Percentiles rank a stretch among this genome's conserved stretches.
Evolutionary conservation across 2,797 vertebrate species (phyloP).

Genomic region (Crocodylus rhombifer): DNA sequence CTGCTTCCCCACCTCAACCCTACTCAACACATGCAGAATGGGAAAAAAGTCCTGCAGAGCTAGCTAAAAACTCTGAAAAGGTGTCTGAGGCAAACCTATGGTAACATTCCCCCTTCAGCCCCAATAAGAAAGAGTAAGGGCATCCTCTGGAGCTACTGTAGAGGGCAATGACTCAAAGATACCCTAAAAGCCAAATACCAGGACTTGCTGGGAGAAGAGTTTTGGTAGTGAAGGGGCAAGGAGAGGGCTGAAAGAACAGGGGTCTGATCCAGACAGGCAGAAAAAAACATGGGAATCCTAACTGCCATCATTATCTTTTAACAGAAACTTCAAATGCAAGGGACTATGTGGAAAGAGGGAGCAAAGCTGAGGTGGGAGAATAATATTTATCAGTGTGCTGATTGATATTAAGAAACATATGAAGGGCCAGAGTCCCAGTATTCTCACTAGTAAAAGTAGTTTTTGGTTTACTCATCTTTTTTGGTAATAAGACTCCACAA

Average conservation of each 20-base stretch:
- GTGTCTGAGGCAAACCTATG: neutral
- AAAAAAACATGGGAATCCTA: neutral
- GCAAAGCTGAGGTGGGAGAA: neutral
- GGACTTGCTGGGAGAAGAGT: neutral
- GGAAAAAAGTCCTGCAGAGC: neutral
- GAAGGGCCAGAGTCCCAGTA: neutral
- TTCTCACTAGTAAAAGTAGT: neutral
- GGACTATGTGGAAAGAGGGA: neutral
- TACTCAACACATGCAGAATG: neutral
- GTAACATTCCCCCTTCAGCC: neutral
- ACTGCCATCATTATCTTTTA: neutral
- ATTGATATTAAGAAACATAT: neutral
- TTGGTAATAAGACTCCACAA: neutral
- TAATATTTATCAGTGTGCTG: neutral
- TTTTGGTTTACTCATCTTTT: slow-evolving; percentile 23
- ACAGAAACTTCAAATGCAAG: slow-evolving; percentile 1
- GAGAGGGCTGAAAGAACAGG: neutral
- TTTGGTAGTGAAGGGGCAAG: neutral
- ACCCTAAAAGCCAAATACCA: neutral
- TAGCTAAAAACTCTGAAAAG: neutral
- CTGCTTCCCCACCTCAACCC: neutral
- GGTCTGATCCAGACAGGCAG: neutral
- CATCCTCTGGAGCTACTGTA: fast-evolving
- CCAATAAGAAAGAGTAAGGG: neutral
- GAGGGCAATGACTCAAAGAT: neutral